A percentile compares a stretch with the other conserved stretches of the same genome.
Evolutionary conservation across 2,888 invertebrate species (phyloP).

Genomic region (Rapana venosa): DNA sequence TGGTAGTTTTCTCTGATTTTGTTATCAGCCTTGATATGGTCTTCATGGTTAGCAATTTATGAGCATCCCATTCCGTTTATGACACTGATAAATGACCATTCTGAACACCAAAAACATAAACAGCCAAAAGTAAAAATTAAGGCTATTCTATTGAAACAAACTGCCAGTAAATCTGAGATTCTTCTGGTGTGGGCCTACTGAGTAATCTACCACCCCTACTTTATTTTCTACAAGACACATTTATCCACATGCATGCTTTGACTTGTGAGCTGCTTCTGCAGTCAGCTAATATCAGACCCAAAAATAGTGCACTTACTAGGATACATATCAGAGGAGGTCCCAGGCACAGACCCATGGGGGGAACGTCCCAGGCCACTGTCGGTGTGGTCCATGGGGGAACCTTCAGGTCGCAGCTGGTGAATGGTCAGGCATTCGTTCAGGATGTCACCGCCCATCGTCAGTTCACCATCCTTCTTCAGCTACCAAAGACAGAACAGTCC

Average conservation of each 20-base stretch:
- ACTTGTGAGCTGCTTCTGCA: neutral
- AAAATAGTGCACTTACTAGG: constrained; percentile 59
- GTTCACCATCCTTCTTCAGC: constrained; percentile 67
- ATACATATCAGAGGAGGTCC: constrained; percentile 57
- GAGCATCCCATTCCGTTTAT: too few species aligned
- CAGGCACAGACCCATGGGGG: constrained; percentile 54
- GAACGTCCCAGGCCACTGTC: constrained; percentile 59
- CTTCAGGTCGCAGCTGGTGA: constrained; percentile 66
- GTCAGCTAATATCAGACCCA: neutral
- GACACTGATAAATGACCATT: too few species aligned
- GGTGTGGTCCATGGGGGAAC: constrained; percentile 60
- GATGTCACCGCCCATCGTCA: constrained; percentile 55
- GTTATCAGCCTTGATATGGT: too few species aligned
- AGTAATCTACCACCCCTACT: too few species aligned
- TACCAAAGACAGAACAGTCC: constrained; percentile 48
- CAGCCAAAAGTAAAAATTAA: too few species aligned
- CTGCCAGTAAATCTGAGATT: too few species aligned
- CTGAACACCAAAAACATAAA: too few species aligned
- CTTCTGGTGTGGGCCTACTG: too few species aligned
- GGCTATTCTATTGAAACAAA: too few species aligned
- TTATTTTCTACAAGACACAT: too few species aligned
- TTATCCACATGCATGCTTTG: neutral
- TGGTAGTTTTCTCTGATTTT: too few species aligned
- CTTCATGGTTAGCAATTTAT: too few species aligned
- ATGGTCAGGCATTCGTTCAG: constrained; percentile 69